A percentile compares a stretch with the other conserved stretches of the same genome.
Evolutionary conservation across 2,113 vertebrate genomes (phyloP).

Genomic region (Ifrita kowaldi): DNA sequence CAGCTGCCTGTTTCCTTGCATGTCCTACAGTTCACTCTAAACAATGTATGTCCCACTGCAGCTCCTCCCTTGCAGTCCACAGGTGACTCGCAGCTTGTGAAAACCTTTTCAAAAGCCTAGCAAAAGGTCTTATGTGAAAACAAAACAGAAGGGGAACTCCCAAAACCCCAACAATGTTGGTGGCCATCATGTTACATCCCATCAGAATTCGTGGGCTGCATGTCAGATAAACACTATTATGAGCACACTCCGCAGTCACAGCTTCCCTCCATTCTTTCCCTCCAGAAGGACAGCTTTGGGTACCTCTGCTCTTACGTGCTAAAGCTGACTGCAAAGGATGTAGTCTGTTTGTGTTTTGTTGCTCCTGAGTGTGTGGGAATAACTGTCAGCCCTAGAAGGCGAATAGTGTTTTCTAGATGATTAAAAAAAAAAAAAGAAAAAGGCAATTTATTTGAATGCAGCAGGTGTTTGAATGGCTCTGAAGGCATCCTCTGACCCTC

Average conservation of each 20-base stretch:
- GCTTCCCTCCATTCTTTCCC: neutral
- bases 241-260: neutral
- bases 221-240: neutral
- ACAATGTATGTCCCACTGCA: neutral
- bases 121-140: neutral
- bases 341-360: neutral
- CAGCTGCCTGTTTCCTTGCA: neutral
- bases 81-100: neutral
- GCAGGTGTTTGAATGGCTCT: neutral
- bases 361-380: neutral
- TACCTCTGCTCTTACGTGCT: neutral
- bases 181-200: neutral
- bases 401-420: neutral
- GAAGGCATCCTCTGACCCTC: neutral
- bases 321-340: neutral
- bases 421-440: neutral
- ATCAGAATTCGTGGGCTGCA: neutral
- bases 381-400: neutral
- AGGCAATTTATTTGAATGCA: constrained; percentile 14
- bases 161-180: too few species aligned
- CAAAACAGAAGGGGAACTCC: too few species aligned
- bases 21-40: neutral
- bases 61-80: neutral
- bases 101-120: neutral
- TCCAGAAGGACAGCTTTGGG: neutral